Evolutionary conservation across 2,797 vertebrate species (phyloP).

Genomic region (Salmo trutta): DNA sequence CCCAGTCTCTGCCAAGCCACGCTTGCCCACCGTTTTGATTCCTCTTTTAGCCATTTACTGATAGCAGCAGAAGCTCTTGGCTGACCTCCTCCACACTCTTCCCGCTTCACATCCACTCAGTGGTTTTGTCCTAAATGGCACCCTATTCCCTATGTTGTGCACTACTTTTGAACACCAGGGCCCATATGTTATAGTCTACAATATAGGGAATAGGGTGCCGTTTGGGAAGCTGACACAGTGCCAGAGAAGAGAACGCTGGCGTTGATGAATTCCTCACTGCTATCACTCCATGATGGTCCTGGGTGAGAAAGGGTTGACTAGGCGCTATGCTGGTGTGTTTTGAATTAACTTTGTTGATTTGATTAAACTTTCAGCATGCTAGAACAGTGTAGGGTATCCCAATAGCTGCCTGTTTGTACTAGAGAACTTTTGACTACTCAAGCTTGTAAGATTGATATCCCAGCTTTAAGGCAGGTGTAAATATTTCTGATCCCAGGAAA

Average conservation of each 20-base stretch:
- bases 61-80: slow-evolving; percentile 63
- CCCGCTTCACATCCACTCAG: slow-evolving; percentile 36
- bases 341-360: not conserved
- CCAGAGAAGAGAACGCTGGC: slow-evolving; percentile 43
- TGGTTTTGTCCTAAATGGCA: slow-evolving; percentile 23
- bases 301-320: not conserved
- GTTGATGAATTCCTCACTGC: slow-evolving; percentile 24
- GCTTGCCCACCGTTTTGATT: slow-evolving; percentile 41
- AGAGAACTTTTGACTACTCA: no score
- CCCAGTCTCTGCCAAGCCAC: slow-evolving; percentile 41
- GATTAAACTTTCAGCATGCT: no score
- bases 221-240: not conserved
- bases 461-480: no score
- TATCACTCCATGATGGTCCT: no score
- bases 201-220: no score
- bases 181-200: no score
- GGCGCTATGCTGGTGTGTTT: not conserved
- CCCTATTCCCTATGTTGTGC: no score
- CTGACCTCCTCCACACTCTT: slow-evolving; percentile 57
- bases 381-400: no score
- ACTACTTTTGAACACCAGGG: no score
- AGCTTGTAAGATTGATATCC: no score
- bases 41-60: slow-evolving; percentile 42
- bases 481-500: no score
- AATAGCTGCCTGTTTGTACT: no score